Evolutionary conservation across 2,113 vertebrate species (phyloP).

Genomic region (Colaptes auratus): DNA sequence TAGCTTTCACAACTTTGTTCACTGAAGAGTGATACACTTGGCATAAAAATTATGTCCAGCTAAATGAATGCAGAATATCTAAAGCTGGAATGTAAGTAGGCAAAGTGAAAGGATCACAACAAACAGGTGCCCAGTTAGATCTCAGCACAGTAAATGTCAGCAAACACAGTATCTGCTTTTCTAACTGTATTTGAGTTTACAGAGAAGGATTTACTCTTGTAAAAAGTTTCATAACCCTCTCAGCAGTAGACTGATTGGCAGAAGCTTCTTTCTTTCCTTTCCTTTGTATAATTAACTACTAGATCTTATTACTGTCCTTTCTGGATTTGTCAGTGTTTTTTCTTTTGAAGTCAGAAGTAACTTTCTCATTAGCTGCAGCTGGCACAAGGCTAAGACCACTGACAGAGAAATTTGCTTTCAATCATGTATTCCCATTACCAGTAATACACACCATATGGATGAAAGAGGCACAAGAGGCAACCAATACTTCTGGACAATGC

Average conservation of each 20-base stretch:
- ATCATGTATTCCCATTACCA: conserved; percentile 1
- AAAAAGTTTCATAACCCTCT: neutral
- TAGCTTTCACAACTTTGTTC: neutral
- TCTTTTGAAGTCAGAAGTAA: conserved; percentile 3
- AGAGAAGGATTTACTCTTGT: neutral
- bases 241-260: conserved; percentile 18
- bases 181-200: neutral
- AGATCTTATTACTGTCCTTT: neutral
- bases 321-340: conserved; percentile 3
- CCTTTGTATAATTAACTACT: conserved; percentile 8
- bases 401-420: conserved; percentile 64
- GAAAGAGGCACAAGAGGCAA: conserved; percentile 5
- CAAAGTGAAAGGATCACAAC: neutral
- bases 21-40: neutral
- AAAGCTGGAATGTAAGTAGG: neutral
- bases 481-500: neutral
- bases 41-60: neutral
- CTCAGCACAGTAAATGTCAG: neutral
- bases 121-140: neutral
- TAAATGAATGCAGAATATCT: neutral
- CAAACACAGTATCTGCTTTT: neutral
- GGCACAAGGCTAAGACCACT: neutral
- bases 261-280: conserved; percentile 40
- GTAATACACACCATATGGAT: neutral
- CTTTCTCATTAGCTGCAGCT: neutral